These are phyloP conservation scores for Aleiodes alternator DNA, from an alignment of 2,888 invertebrate species.

Conservation along the genomic window DNA sequence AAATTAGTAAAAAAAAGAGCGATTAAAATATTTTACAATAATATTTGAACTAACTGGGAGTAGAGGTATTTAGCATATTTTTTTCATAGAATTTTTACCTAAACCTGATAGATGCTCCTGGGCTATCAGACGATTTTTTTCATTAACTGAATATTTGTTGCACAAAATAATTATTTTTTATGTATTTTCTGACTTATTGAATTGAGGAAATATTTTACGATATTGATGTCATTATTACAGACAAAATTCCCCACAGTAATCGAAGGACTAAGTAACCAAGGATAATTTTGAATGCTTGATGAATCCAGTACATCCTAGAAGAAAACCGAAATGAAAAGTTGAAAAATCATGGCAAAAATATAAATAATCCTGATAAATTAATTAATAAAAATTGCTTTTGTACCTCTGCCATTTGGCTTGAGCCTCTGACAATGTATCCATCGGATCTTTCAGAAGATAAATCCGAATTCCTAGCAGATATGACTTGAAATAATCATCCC, in stretches of 20 bases:
- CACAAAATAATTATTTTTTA: background rate
- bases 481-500: constrained; percentile 84
- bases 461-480: constrained; percentile 85
- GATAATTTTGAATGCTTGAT: constrained; percentile 69
- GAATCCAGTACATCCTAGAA: constrained; percentile 72
- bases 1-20: constrained; percentile 10
- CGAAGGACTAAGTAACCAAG: constrained; percentile 64
- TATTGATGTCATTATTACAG: constrained; percentile 48
- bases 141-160: background rate
- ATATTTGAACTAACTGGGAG: background rate
- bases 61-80: no score
- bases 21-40: constrained; percentile 23
- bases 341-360: background rate
- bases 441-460: constrained; percentile 88
- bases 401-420: constrained; percentile 78
- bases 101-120: no score
- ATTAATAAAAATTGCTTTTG: constrained; percentile 34
- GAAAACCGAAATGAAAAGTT: background rate
- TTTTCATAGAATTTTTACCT: no score
- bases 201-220: constrained; percentile 10
- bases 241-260: constrained; percentile 65
- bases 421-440: constrained; percentile 84
- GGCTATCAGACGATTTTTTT: no score
- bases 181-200: background rate
- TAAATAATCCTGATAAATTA: background rate